Percentiles rank a stretch among this genome's conserved stretches.
phyloP scores from a whole-genome alignment of 2,113 vertebrate species.

The Brevimyrus niger region DNA sequence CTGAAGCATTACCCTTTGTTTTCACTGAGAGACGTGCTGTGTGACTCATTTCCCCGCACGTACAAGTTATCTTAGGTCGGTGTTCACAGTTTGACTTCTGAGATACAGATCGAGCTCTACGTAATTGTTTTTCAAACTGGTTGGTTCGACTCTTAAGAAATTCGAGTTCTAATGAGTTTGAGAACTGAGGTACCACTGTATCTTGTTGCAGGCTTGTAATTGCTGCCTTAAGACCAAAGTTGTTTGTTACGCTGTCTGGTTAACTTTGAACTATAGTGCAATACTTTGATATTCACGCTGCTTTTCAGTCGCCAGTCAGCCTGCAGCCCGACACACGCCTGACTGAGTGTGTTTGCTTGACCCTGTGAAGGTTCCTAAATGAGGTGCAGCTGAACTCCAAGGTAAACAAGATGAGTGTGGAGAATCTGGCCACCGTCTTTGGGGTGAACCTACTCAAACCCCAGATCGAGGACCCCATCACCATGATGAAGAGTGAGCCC shows the following conservation, averaged over 20 bases:
- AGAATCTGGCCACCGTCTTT: constrained; percentile 93
- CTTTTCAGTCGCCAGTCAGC: too few species aligned
- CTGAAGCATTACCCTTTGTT: too few species aligned
- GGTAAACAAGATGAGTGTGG: constrained; percentile 94
- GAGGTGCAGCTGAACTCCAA: constrained; percentile 80
- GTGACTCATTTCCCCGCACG: too few species aligned
- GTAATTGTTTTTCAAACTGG: too few species aligned
- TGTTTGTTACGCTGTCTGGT: neutral
- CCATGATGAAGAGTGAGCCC: constrained; percentile 83
- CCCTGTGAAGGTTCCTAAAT: constrained; percentile 74
- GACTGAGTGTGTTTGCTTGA: neutral
- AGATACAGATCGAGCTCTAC: too few species aligned
- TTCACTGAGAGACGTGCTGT: too few species aligned
- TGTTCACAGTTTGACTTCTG: too few species aligned
- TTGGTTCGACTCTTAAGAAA: too few species aligned
- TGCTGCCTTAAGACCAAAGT: neutral
- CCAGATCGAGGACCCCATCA: constrained; percentile 80
- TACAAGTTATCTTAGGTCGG: too few species aligned
- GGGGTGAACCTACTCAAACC: constrained; percentile 91
- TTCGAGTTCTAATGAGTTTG: too few species aligned
- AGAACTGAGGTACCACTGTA: too few species aligned
- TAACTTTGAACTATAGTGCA: neutral
- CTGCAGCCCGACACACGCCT: too few species aligned
- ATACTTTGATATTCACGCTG: neutral
- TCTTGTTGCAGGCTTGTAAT: neutral